Evolutionary conservation across 2,113 vertebrate genomes (phyloP).

Genomic region (Steatornis caripensis): DNA sequence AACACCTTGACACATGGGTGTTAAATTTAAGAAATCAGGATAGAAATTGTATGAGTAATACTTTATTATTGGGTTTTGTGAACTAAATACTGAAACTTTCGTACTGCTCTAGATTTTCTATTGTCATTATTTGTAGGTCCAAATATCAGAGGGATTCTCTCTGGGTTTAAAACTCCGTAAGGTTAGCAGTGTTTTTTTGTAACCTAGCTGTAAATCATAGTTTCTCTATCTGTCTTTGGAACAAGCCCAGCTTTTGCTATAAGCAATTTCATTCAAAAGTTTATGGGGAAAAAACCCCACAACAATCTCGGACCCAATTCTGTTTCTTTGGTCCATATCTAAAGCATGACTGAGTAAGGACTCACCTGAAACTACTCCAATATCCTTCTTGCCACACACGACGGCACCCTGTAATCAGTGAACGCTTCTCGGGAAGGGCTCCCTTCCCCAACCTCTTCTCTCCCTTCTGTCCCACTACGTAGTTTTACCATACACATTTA

Average conservation of each 20-base stretch:
- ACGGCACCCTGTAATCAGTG: accelerated
- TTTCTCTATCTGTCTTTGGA: not conserved
- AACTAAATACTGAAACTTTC: not conserved
- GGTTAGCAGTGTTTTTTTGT: not conserved
- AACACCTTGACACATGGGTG: not conserved
- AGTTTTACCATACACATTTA: too few relatives aligned
- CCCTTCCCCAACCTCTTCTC: not conserved
- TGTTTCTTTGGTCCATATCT: not conserved
- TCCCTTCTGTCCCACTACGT: not conserved
- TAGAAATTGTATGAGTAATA: not conserved
- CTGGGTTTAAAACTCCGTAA: not conserved
- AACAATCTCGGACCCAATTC: not conserved
- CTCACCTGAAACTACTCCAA: not conserved
- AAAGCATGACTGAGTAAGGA: not conserved
- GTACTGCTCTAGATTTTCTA: not conserved
- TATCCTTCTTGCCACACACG: not conserved
- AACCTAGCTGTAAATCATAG: not conserved
- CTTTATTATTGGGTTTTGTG: not conserved
- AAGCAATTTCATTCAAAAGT: not conserved
- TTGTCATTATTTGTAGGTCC: not conserved
- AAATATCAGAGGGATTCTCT: not conserved
- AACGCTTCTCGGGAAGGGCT: not conserved
- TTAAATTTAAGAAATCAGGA: not conserved
- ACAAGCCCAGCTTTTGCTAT: not conserved
- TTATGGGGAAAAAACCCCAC: not conserved